Conservation (phyloP, 2,888 invertebrate genomes). For the Synergus umbraculus region DNA sequence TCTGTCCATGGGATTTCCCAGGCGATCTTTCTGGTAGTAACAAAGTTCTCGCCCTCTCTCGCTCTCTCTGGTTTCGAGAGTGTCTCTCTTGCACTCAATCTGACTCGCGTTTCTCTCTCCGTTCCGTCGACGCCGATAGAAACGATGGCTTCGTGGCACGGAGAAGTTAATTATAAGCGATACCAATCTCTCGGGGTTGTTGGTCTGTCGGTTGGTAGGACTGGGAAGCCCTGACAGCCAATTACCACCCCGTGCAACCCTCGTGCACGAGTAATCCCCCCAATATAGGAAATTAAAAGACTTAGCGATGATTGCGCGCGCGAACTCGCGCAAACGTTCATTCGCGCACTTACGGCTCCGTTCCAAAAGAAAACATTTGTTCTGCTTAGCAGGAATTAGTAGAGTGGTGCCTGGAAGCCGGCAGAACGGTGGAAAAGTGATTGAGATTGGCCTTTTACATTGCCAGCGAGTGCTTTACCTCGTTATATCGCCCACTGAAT, state of each 20-base stretch:
- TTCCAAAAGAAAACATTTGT: constrained; percentile 67
- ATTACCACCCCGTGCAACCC: constrained; percentile 77
- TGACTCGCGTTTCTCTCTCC: constrained; percentile 40
- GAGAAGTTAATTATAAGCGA: constrained; percentile 78
- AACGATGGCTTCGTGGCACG: constrained; percentile 73
- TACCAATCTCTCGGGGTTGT: constrained; percentile 77
- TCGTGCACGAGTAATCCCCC: constrained; percentile 68
- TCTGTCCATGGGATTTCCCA: constrained; percentile 38
- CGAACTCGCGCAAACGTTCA: constrained; percentile 37
- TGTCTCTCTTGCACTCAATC: constrained; percentile 5
- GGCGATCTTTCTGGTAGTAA: constrained; percentile 36
- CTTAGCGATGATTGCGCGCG: constrained; percentile 74
- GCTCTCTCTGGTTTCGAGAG: constrained; percentile 5
- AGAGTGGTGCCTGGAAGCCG: constrained; percentile 64
- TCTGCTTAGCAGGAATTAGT: constrained; percentile 74
- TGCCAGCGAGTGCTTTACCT: constrained; percentile 61
- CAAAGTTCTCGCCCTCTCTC: constrained; percentile 12
- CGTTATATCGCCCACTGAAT: constrained; percentile 66
- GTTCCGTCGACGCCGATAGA: constrained; percentile 55
- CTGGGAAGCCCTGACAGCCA: constrained; percentile 77
- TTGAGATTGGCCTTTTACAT: constrained; percentile 71
- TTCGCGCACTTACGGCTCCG: constrained; percentile 47
- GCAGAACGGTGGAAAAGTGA: constrained; percentile 69
- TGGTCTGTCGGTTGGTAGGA: constrained; percentile 72
- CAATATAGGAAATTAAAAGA: constrained; percentile 77